Conservation (phyloP, 2,797 vertebrate genomes). For the Sparidentex hasta region DNA sequence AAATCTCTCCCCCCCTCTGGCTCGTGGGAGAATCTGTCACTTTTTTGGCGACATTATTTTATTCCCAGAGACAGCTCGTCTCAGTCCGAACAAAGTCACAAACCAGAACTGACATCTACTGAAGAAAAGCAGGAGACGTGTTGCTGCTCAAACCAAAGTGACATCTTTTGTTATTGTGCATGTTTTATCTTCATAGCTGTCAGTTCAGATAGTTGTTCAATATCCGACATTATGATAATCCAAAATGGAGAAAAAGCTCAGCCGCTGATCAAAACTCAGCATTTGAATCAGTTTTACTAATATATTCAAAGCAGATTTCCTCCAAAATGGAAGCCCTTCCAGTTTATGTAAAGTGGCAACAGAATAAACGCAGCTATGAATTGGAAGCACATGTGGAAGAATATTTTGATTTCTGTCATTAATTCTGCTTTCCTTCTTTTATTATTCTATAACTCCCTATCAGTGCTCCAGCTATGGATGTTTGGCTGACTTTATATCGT, state of each 20-base stretch:
- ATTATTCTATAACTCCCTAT: too few relatives aligned
- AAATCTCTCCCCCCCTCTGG: neutral
- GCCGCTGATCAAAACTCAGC: neutral
- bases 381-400: too few relatives aligned
- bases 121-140: neutral
- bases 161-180: neutral
- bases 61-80: neutral
- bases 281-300: neutral
- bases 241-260: neutral
- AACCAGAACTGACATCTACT: neutral
- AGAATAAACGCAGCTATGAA: neutral
- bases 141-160: neutral
- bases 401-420: too few relatives aligned
- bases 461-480: too few relatives aligned
- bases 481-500: too few relatives aligned
- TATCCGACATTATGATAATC: neutral
- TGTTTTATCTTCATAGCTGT: neutral
- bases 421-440: too few relatives aligned
- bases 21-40: neutral
- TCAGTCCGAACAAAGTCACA: conserved; percentile 1
- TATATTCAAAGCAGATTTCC: neutral
- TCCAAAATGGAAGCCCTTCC: neutral
- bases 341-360: neutral
- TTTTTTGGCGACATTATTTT: neutral
- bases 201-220: neutral